phyloP scores from a whole-genome alignment of 2,797 vertebrate species.

The Champsocephalus gunnari region DNA sequence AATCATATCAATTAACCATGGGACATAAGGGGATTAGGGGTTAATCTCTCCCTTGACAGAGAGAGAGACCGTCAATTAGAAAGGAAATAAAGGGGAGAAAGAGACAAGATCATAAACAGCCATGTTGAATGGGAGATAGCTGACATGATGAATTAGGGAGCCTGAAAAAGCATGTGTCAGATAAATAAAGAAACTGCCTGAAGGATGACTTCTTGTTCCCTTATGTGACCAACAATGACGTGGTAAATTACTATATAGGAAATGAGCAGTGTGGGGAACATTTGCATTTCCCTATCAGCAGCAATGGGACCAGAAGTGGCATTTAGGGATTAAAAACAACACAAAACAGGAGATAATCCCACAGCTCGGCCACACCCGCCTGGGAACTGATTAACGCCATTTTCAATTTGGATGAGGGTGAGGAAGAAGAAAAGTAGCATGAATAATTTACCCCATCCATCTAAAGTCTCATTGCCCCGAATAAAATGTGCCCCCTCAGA shows the following conservation, averaged over 20 bases:
- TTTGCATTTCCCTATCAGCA: constrained; percentile 63
- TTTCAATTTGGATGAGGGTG: constrained; percentile 73
- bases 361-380: constrained; percentile 67
- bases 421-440: constrained; percentile 49
- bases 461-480: constrained; percentile 38
- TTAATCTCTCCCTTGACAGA: constrained; percentile 87
- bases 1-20: constrained; percentile 90
- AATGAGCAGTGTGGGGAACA: constrained; percentile 29
- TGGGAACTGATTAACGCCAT: constrained; percentile 69
- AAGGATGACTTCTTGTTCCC: constrained; percentile 41
- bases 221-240: constrained; percentile 31
- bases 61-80: constrained; percentile 76
- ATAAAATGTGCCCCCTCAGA: constrained; percentile 51
- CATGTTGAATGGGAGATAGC: constrained; percentile 28
- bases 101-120: constrained; percentile 45
- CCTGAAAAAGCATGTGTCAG: constrained; percentile 40
- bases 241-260: constrained; percentile 35
- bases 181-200: constrained; percentile 53
- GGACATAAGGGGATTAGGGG: constrained; percentile 83
- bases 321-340: constrained; percentile 80
- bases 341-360: constrained; percentile 78
- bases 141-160: constrained; percentile 56
- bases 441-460: constrained; percentile 55
- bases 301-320: constrained; percentile 57
- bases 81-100: constrained; percentile 46